Evolutionary conservation across 2,888 invertebrate species (phyloP), one percentile per base, ranked within the genome.

Genomic region (Microctonus brassicae): DNA sequence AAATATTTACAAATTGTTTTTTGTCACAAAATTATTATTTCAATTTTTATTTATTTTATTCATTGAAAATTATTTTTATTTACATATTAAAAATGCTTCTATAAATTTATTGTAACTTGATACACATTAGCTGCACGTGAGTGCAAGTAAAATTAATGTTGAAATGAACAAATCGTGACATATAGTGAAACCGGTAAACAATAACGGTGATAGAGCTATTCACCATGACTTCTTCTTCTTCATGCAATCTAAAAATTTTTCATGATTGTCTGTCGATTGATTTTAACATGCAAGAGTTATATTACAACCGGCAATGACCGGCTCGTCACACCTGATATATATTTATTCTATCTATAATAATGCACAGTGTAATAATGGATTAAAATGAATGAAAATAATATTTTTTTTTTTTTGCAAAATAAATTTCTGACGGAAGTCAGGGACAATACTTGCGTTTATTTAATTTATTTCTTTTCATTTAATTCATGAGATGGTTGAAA

Each of bases 161-260:
- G n/a, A n/a, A n/a, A n/a, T n/a, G n/a, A n/a, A n/a, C n/a, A n/a
- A n/a, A n/a, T n/a, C n/a, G n/a, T 29, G 13, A 11, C 55, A 34
- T 24, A 52, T 42, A 58, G 68, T 66, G 57, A 73, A 75, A 77
- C 72, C 77, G 77, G 74, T 77, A 75, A 73, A 75, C 77, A 77
- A 78, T 80, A 77, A 79, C 79, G 76, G 79, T 78, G 77, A 79
- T 79, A 81, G 78, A 77, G 72, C 26, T 80, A 82, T 77, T 73
- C 75, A 79, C 78, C 82, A 78, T 82, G 81, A 80, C n/a, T n/a
- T n/a, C n/a, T n/a, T n/a, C n/a, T n/a, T n/a, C n/a, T n/a, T n/a
- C n/a, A n/a, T n/a, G 80, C 77, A 77, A 75, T 76, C 76, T 34
- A 65, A 78, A 76, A 78, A 78, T 74, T 72, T 70, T 52, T 67